A percentile compares a stretch with the other conserved stretches of the same genome.
These are phyloP conservation scores for Tetragonula carbonaria DNA, from an alignment of 2,888 invertebrate genomes.

Conservation along the genomic window DNA sequence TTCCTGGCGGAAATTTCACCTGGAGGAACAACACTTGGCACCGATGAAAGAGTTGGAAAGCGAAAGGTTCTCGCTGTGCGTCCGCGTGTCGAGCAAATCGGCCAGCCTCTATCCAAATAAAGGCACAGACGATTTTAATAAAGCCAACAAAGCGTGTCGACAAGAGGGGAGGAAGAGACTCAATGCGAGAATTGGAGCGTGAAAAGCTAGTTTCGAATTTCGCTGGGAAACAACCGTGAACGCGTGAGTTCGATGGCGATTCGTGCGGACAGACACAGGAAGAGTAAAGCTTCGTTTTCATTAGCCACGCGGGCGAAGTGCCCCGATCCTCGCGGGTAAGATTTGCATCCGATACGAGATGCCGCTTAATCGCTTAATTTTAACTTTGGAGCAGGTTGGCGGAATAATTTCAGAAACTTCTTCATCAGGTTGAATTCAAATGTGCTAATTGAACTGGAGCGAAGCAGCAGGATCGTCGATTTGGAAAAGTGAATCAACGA, in stretches of 20 bases:
- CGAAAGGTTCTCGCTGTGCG: neutral
- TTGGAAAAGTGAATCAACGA: too few species aligned
- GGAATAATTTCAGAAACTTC: neutral
- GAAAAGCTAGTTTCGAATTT: neutral
- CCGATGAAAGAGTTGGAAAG: neutral
- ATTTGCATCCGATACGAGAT: slow-evolving; percentile 21
- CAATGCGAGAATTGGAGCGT: slow-evolving; percentile 9
- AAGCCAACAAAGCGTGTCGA: neutral
- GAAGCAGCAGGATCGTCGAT: too few species aligned
- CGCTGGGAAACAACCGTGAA: neutral
- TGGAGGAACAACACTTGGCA: slow-evolving; percentile 26
- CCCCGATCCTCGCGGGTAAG: neutral
- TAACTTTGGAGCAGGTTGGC: neutral
- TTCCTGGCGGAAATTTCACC: slow-evolving; percentile 10
- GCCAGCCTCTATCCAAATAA: neutral
- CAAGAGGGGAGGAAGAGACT: neutral
- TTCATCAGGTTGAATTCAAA: slow-evolving; percentile 13
- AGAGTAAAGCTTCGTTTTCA: slow-evolving; percentile 14
- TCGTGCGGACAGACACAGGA: neutral
- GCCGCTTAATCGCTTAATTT: slow-evolving; percentile 14
- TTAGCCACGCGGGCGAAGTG: slow-evolving; percentile 12
- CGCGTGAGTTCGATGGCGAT: neutral
- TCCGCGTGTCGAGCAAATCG: neutral
- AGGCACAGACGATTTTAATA: slow-evolving; percentile 12
- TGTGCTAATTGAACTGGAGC: neutral